Conservation (phyloP, 2,888 invertebrate genomes). For the Adelognathus sp. region DNA sequence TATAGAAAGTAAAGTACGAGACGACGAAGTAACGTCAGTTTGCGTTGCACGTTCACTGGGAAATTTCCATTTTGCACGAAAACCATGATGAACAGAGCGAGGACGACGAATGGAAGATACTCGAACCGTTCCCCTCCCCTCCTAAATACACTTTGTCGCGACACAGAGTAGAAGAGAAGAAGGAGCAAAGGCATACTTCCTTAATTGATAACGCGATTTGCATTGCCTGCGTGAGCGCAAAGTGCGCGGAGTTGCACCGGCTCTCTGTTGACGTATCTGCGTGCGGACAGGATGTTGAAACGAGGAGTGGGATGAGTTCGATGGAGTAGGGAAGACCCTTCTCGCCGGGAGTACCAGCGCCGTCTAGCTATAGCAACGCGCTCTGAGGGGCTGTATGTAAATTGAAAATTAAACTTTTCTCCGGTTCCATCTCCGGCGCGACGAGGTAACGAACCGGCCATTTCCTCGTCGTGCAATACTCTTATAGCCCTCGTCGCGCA, state of each 20-base stretch:
- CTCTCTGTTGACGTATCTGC: slow-evolving; percentile 27
- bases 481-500: neutral
- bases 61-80: slow-evolving; percentile 21
- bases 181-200: slow-evolving; percentile 37
- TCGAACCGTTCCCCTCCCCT: neutral
- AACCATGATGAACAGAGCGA: neutral
- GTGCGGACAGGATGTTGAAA: slow-evolving; percentile 1
- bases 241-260: slow-evolving; percentile 22
- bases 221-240: slow-evolving; percentile 44
- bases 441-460: slow-evolving; percentile 56
- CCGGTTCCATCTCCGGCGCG: slow-evolving; percentile 41
- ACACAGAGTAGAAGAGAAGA: neutral
- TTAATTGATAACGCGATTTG: slow-evolving; percentile 58
- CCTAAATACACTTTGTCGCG: neutral
- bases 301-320: neutral
- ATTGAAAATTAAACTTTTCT: slow-evolving; percentile 60
- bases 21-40: slow-evolving; percentile 2
- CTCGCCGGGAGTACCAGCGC: no score
- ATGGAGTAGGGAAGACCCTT: neutral
- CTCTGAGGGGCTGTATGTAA: slow-evolving; percentile 52
- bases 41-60: slow-evolving; percentile 12
- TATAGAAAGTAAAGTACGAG: neutral
- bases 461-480: slow-evolving; percentile 40
- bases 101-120: slow-evolving; percentile 2
- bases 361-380: no score